These are phyloP conservation scores for Porites lobata DNA, from an alignment of 92 coral and sea anemone species.

Conservation along the genomic window DNA sequence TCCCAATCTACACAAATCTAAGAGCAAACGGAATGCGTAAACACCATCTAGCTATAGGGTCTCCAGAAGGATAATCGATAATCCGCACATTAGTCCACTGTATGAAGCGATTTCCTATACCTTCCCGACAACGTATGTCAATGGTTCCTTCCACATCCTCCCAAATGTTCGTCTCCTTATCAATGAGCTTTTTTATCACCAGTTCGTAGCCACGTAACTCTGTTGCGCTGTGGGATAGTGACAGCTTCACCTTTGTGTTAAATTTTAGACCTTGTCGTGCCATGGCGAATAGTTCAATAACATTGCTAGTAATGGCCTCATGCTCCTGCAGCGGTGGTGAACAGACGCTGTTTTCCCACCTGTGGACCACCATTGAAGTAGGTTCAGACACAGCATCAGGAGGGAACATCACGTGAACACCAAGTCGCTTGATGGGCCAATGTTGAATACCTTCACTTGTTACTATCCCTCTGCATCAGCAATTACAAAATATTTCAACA, in stretches of 20 bases:
- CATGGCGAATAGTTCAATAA: slow-evolving; percentile 49
- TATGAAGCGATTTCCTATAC: not conserved
- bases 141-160: not conserved
- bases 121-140: not conserved
- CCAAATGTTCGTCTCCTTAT: slow-evolving; percentile 23
- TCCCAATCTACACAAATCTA: too few relatives aligned
- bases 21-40: too few relatives aligned
- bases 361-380: slow-evolving; percentile 26
- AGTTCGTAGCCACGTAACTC: slow-evolving; percentile 28
- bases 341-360: not conserved
- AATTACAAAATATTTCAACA: too few relatives aligned
- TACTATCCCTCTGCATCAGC: not conserved
- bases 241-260: not conserved
- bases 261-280: slow-evolving; percentile 8
- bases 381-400: slow-evolving; percentile 58
- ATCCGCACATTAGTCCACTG: too few relatives aligned
- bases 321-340: slow-evolving; percentile 23
- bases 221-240: slow-evolving; percentile 22
- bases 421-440: not conserved
- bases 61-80: too few relatives aligned
- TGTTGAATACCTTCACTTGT: too few relatives aligned
- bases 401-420: slow-evolving; percentile 54
- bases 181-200: slow-evolving; percentile 1
- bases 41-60: too few relatives aligned
- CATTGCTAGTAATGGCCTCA: slow-evolving; percentile 62